These are phyloP conservation scores for Peromyscus californicus DNA, from an alignment of 2,113 vertebrate genomes.

Conservation along the genomic window DNA sequence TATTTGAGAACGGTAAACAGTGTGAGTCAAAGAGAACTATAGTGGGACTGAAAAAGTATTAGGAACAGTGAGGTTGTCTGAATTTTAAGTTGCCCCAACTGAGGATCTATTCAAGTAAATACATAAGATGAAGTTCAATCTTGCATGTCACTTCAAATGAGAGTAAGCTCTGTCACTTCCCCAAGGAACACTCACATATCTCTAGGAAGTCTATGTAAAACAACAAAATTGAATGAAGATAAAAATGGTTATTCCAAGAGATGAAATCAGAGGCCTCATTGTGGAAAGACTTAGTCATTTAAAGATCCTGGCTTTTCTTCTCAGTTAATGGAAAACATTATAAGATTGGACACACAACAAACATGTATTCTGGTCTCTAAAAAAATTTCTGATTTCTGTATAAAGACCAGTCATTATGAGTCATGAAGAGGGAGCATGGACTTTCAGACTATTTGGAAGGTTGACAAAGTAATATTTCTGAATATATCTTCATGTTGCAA, in stretches of 20 bases:
- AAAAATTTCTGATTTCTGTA: not conserved
- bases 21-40: not conserved
- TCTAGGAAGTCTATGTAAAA: not conserved
- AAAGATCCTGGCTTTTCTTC: not conserved
- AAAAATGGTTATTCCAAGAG: not conserved
- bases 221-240: not conserved
- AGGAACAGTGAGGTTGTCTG: not conserved
- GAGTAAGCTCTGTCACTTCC: not conserved
- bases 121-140: not conserved
- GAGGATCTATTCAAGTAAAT: not conserved
- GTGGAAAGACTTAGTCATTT: not conserved
- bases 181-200: not conserved
- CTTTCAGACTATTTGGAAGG: not conserved
- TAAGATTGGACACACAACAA: not conserved
- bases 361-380: not conserved
- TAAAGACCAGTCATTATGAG: not conserved
- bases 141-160: not conserved
- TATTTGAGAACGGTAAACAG: constrained; percentile 15
- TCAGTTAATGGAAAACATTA: not conserved
- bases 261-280: not conserved
- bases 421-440: not conserved
- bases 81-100: not conserved
- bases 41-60: not conserved
- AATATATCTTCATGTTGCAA: not conserved
- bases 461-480: not conserved